Base-by-base conservation (phyloP, 2,888 invertebrate species). In the Adelphocoris suturalis region DNA sequence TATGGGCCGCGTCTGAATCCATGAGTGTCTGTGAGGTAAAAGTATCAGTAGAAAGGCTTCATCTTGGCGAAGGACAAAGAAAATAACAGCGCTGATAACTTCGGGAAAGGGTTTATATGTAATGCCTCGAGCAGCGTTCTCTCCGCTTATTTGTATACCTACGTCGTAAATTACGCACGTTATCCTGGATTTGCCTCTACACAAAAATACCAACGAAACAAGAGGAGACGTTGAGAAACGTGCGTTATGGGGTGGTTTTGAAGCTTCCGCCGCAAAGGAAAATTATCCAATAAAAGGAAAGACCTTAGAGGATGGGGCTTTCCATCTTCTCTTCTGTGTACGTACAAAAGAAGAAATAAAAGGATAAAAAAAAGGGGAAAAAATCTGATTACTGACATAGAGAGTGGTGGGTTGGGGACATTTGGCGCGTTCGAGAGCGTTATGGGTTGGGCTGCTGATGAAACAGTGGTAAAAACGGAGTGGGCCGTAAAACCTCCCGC, bases 381-480 rank as follows among this genome's bases (percentile, higher is more conserved):
- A 68, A 68, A 68, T 7, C 68, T 68, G 68, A 68, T 68, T 68
- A 68, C 68, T 68, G 68, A 78, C 78, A 47, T n/a, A 78, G 78
- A 19, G 78, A 27, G 19, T 1, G 14, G 27, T 7, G n/a, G 46
- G 78, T 23, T 5, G 12, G 76, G 28, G 46, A 4, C n/a, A n/a
- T 46, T 78, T 47, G 78, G 37, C 78, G 78, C 37, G 78, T 78
- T 47, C 16, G 76, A 37, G 46, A 78, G 47, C 78, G 28, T 78
- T 78, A 46, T 47, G 37, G 46, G 78, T 23, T 78, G 28, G 11
- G 46, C n/a, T 19, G 78, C 28, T 78, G 78, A 78, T 78, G 78
- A 78, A 78, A 78, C 78, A 78, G 78, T 78, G 78, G 78, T 78
- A 78, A 78, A 78, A 78, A 78, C 78, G 47, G 78, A 78, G 78